A percentile compares a stretch with the other conserved stretches of the same genome.
Conservation (phyloP, 2,888 invertebrate species). For the Subacronicta megacephala region DNA sequence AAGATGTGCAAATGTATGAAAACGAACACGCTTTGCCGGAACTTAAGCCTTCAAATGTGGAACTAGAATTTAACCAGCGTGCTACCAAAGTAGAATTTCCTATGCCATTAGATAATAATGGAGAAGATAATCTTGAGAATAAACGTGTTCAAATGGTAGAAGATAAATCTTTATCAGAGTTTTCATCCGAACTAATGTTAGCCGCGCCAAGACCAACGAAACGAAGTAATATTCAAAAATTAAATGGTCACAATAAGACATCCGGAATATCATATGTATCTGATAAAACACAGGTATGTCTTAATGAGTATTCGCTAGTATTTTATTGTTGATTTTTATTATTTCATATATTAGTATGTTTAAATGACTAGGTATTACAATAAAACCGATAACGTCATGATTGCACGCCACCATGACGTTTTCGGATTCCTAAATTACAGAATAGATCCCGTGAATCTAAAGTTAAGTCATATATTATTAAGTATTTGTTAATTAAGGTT, state of each 20-base stretch:
- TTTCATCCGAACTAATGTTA: constrained; percentile 68
- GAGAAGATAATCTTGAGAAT: constrained; percentile 8
- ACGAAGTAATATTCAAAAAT: constrained; percentile 25
- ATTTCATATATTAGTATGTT: too few relatives aligned
- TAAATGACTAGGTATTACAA: too few relatives aligned
- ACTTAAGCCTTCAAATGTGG: constrained; percentile 9
- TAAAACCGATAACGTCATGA: too few relatives aligned
- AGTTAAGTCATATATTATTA: too few relatives aligned
- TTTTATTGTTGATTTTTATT: neutral
- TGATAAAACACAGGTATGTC: constrained; percentile 63
- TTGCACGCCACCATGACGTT: too few relatives aligned
- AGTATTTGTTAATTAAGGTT: neutral
- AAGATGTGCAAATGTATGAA: constrained; percentile 28
- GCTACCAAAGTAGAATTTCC: constrained; percentile 9
- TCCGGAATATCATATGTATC: constrained; percentile 33
- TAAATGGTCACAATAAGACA: constrained; percentile 53
- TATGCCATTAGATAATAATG: constrained; percentile 4
- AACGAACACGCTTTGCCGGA: constrained; percentile 19
- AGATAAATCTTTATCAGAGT: constrained; percentile 76
- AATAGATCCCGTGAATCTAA: too few relatives aligned
- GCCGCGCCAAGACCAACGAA: constrained; percentile 24
- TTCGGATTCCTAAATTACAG: too few relatives aligned
- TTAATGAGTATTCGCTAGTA: neutral
- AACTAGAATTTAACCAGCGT: constrained; percentile 20
- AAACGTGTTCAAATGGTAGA: constrained; percentile 45